Evolutionary conservation across 1,140 invertebrate species (phyloP), one percentile per base, ranked within the genome.

Genomic region (Drosophila cardini): DNA sequence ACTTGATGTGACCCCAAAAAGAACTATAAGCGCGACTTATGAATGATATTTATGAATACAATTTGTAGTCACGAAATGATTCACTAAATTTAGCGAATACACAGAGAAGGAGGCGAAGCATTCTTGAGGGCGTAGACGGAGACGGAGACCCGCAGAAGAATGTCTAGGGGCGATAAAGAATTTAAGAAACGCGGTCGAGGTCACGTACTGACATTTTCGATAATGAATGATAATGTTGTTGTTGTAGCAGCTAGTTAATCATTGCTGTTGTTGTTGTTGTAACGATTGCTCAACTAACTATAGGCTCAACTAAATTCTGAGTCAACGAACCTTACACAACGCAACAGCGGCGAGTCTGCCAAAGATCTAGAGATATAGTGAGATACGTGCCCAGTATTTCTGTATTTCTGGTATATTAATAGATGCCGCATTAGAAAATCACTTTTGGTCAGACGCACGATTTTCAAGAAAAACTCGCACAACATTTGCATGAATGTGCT

Each of bases 201-300:
- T 86, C 83, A 87, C 83, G 78, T 84, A 79, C 79, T 86, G 82
- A 87, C 82, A 87, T 86, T 87, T 86, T 80, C 82, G 61, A 58
- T 53, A 75, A 72, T 65, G 56, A 60, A 74, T 72, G 43, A 50
- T 52, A 43, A 67, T 65, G 53, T 65, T 50, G 43, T 42, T 38
- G 53, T 48, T 42, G 56, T 34, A 18, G 38, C 61, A 38, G 61
- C 62, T 52, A 53, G 45, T 53, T 52, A 55, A 65, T 67, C 52
- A 53, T 50, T 57, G 50, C 9, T 43, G 26, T 10, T 26, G 40
- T 5, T 60, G 52, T 6, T 50, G 13, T 13, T 32, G 13, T 10
- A 50, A 50, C 48, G 72, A 87, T 86, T 86, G 79, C 83, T 67
- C 82, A 86, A 86, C 72, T 52, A 32, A 57, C 81, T 70, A 16